A percentile compares a stretch with the other conserved stretches of the same genome.
These are phyloP conservation scores for Channa argus DNA, from an alignment of 2,113 vertebrate genomes.

Conservation along the genomic window DNA sequence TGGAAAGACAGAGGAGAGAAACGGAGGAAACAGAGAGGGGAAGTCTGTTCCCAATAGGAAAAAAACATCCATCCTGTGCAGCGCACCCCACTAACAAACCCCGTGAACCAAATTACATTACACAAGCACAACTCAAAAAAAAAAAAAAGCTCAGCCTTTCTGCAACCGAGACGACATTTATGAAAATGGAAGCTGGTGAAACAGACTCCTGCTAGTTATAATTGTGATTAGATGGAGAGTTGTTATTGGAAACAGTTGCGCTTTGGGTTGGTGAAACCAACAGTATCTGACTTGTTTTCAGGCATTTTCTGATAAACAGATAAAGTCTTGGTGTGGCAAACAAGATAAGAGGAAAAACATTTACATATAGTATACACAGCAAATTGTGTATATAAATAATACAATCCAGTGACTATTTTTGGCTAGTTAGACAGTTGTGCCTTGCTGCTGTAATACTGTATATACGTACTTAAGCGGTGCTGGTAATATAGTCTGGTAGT, in stretches of 20 bases:
- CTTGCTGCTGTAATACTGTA: slow-evolving; percentile 53
- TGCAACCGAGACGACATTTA: slow-evolving; percentile 24
- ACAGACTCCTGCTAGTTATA: slow-evolving; percentile 66
- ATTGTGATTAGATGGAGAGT: slow-evolving; percentile 40
- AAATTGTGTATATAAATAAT: not conserved
- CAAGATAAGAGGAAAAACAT: not conserved
- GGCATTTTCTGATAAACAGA: slow-evolving; percentile 5
- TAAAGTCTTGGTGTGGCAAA: not conserved
- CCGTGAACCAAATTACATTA: slow-evolving; percentile 61
- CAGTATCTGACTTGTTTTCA: slow-evolving; percentile 44
- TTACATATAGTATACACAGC: not conserved
- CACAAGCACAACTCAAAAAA: slow-evolving; percentile 52
- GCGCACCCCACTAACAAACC: slow-evolving; percentile 33
- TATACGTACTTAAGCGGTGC: slow-evolving; percentile 75
- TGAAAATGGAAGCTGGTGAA: slow-evolving; percentile 56
- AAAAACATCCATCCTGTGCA: slow-evolving; percentile 40
- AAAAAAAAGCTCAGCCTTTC: slow-evolving; percentile 46
- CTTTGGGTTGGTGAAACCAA: slow-evolving; percentile 35
- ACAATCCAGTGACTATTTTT: not conserved
- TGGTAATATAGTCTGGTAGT: slow-evolving; percentile 78
- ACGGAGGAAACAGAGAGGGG: slow-evolving; percentile 25
- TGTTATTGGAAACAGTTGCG: slow-evolving; percentile 74
- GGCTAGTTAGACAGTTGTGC: not conserved
- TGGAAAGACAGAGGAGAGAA: slow-evolving; percentile 29
- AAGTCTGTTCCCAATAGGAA: slow-evolving; percentile 29